Base-by-base conservation (phyloP, 37 sponge, comb jelly and placozoan genomes). In the Spongia lamella region DNA sequence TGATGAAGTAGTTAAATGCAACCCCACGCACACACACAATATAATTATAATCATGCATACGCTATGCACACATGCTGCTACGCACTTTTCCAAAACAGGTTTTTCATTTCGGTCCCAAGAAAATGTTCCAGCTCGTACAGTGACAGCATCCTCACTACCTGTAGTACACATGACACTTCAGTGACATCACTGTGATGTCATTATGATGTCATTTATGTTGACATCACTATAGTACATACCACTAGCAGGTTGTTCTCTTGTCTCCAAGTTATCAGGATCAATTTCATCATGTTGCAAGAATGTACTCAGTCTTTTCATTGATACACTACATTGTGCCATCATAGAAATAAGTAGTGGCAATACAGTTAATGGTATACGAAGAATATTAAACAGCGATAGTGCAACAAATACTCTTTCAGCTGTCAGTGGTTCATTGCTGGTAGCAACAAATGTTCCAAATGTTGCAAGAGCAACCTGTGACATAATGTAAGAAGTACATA, bases 371-470 rank as follows among this genome's bases (percentile, higher is more conserved):
- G 99, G 99, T 59, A 94, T 94, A 3, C 91, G 38, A 51, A 98
- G 82, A 52, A 98, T 84, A 83, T 94, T 94, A 86, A 98, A 98
- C 53, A 98, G 93, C 20, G 95, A 82, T 27, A 98, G 86, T 25
- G 93, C 84, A 34, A 98, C 99, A 82, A 98, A 98, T 19, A 84
- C 95, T 34, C 69, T 92, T 34, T 87, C 83, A 34, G 98, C 76
- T 31, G 97, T 92, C 43, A 92, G 86, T n/a, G 62, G 52, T 29
- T 81, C 57, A 21, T 73, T 72, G 9, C 47, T 43, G 47, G 47
- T 43, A 43, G 47, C 47, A 43, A 72, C 79, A 79, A 82, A 98
- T 19, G 93, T 91, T 11, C 88, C 86, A 84, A 98, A 98, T 19
- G 99, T 92, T 2, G 81, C 81, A 50, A 98, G 69, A 50, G 99